phyloP scores from a whole-genome alignment of 2,113 vertebrate genomes.

The Australoheros scitulus region DNA sequence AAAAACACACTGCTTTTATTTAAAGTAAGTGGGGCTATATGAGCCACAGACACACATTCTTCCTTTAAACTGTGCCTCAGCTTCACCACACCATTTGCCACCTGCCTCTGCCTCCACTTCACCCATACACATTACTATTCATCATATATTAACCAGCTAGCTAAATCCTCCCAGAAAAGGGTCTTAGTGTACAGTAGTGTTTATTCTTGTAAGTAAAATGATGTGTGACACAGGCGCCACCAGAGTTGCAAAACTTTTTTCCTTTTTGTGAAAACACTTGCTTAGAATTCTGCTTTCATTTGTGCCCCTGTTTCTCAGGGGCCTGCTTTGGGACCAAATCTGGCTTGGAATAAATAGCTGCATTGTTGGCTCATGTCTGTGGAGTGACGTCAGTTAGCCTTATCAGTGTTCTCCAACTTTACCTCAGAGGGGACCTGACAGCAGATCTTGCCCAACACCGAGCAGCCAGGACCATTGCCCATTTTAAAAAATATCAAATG shows the following conservation, averaged over 20 bases:
- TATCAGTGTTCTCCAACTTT: constrained; percentile 59
- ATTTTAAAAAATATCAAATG: constrained; percentile 5
- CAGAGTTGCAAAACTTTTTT: constrained; percentile 4
- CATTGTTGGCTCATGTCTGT: constrained; percentile 65
- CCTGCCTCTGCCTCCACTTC: background rate
- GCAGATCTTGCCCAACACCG: constrained; percentile 10
- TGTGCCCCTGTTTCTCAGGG: constrained; percentile 37
- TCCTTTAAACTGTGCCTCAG: background rate
- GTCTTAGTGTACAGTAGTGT: background rate
- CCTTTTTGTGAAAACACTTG: constrained; percentile 14
- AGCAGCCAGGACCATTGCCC: constrained; percentile 6
- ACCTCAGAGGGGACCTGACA: constrained; percentile 50
- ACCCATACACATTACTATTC: background rate
- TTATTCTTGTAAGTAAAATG: background rate
- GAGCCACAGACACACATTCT: background rate
- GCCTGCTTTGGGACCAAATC: constrained; percentile 62
- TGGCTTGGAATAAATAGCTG: constrained; percentile 60
- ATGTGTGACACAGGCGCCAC: background rate
- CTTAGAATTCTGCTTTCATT: constrained; percentile 52
- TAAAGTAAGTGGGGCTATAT: background rate
- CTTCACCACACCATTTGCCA: background rate
- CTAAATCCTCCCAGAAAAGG: background rate
- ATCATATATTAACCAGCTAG: background rate
- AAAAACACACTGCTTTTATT: background rate
- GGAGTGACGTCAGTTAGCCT: constrained; percentile 58